phyloP scores from a whole-genome alignment of 1,140 invertebrate genomes.

The Radopholus similis region DNA sequence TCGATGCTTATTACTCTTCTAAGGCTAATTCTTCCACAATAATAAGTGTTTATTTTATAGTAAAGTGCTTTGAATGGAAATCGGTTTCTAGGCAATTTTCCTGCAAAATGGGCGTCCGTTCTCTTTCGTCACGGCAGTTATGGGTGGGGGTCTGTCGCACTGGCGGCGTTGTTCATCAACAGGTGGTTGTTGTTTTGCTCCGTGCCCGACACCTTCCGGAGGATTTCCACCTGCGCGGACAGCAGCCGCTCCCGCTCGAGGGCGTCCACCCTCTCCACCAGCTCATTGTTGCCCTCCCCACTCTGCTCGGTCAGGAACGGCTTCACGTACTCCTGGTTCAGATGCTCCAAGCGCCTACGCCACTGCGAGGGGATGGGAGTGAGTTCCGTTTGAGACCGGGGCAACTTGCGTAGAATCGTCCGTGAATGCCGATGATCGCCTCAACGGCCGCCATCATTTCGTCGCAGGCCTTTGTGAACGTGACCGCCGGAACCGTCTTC shows the following conservation, averaged over 20 bases:
- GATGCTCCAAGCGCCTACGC: slow-evolving; percentile 18
- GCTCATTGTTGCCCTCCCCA: slow-evolving; percentile 24
- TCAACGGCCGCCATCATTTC: slow-evolving; percentile 41
- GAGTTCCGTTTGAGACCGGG: neutral
- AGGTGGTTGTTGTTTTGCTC: too few species aligned
- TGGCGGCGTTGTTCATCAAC: too few species aligned
- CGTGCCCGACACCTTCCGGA: too few species aligned
- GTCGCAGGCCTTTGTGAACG: slow-evolving; percentile 29
- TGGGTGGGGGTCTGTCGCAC: too few species aligned
- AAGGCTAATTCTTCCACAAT: too few species aligned
- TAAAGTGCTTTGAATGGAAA: too few species aligned
- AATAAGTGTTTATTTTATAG: too few species aligned
- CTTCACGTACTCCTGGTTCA: slow-evolving; percentile 32
- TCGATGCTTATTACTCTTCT: too few species aligned
- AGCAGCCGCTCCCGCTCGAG: neutral
- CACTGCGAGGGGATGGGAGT: slow-evolving; percentile 13
- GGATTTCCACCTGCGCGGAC: too few species aligned
- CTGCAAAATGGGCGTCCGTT: too few species aligned
- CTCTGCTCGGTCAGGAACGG: slow-evolving; percentile 28
- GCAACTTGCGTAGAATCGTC: slow-evolving; percentile 28
- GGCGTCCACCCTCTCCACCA: slow-evolving; percentile 33
- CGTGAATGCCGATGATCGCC: slow-evolving; percentile 36
- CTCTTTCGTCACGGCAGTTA: too few species aligned
- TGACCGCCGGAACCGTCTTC: slow-evolving; percentile 26
- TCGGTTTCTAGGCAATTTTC: too few species aligned